phyloP scores from a whole-genome alignment of 2,888 invertebrate genomes.

The Drosophila infuscata region DNA sequence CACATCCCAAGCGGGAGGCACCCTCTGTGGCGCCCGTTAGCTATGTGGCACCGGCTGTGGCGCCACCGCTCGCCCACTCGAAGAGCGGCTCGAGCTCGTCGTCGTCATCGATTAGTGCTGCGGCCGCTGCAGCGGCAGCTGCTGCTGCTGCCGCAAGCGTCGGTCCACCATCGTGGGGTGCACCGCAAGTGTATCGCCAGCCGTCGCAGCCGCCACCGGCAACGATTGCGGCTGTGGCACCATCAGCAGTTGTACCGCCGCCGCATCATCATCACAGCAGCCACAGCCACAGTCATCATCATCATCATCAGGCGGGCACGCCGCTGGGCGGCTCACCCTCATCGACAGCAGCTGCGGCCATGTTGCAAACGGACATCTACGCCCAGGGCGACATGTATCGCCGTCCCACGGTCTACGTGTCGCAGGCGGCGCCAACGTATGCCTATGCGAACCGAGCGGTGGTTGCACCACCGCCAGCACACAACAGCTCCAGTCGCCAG shows the following conservation, averaged over 20 bases:
- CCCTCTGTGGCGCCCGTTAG: constrained; percentile 80
- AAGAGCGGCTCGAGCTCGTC: constrained; percentile 82
- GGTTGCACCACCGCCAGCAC: constrained; percentile 85
- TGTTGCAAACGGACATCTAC: constrained; percentile 84
- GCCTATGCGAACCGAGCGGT: constrained; percentile 83
- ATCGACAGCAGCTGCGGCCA: constrained; percentile 80
- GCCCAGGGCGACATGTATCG: constrained; percentile 88
- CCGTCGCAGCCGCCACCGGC: constrained; percentile 69
- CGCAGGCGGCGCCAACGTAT: constrained; percentile 85
- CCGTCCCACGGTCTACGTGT: constrained; percentile 89
- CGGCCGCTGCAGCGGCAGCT: constrained; percentile 78
- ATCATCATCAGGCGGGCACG: constrained; percentile 86
- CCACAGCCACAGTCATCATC: constrained; percentile 52
- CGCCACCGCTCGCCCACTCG: constrained; percentile 85
- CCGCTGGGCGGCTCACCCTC: constrained; percentile 85
- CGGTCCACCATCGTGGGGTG: constrained; percentile 84
- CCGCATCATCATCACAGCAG: constrained; percentile 71
- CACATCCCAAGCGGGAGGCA: constrained; percentile 84
- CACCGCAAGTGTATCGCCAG: constrained; percentile 84
- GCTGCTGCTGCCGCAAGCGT: constrained; percentile 81
- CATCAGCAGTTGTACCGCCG: constrained; percentile 54
- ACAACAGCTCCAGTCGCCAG: constrained; percentile 85
- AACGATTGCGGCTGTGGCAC: constrained; percentile 32
- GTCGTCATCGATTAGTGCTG: constrained; percentile 73
- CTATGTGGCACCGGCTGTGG: constrained; percentile 74